Conservation (phyloP, 2,113 vertebrate species). For the Myxocyprinus asiaticus region DNA sequence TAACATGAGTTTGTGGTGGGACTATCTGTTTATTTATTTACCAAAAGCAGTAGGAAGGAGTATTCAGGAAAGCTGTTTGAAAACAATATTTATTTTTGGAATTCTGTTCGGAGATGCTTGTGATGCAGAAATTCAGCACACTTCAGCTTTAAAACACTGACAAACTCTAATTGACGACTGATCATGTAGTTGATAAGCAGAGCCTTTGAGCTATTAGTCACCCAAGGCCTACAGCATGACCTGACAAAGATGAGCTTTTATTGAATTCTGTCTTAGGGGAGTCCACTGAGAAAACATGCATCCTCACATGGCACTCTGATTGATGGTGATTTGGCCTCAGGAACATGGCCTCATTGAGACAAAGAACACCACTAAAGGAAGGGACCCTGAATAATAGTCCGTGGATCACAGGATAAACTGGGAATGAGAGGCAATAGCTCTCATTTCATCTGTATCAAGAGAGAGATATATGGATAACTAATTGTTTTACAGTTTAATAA, state of each 20-base stretch:
- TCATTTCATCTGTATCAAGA: not conserved
- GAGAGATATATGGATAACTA: not conserved
- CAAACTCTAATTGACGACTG: conserved; percentile 38
- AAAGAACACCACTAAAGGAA: not conserved
- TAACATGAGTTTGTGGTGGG: no score
- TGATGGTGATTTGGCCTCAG: conserved; percentile 36
- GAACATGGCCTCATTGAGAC: not conserved
- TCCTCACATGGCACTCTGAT: conserved; percentile 22
- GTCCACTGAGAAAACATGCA: conserved; percentile 39
- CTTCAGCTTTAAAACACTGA: not conserved
- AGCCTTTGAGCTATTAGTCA: conserved; percentile 17
- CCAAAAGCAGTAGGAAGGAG: no score
- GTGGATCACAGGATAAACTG: not conserved
- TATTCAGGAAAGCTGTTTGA: no score
- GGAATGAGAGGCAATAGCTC: not conserved
- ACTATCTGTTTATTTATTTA: no score
- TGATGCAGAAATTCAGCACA: no score
- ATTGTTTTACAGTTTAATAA: not conserved
- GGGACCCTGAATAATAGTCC: not conserved
- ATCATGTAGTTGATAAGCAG: conserved; percentile 25
- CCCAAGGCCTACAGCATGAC: conserved; percentile 17
- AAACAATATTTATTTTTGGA: no score
- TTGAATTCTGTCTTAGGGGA: conserved; percentile 31
- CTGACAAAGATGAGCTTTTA: conserved; percentile 30
- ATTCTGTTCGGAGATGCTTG: no score